Conservation (phyloP, 2,888 invertebrate species). For the Ochropleura leucogaster region DNA sequence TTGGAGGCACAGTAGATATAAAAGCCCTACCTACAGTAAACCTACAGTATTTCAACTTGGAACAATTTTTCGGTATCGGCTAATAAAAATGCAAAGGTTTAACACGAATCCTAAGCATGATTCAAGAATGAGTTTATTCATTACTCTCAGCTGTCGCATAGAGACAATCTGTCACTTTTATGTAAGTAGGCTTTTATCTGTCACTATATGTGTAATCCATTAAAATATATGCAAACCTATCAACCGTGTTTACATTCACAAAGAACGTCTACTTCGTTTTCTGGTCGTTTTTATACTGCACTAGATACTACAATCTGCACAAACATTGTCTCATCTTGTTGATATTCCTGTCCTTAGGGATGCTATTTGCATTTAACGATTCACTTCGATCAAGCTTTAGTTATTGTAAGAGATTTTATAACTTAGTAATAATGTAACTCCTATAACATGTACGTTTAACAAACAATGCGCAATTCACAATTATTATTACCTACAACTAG, state of each 20-base stretch:
- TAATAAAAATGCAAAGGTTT: neutral
- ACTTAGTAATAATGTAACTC: too few relatives aligned
- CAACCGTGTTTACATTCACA: neutral
- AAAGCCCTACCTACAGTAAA: neutral
- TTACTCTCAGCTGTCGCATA: neutral
- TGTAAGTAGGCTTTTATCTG: too few relatives aligned
- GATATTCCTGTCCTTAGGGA: conserved; percentile 27
- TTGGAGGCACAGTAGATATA: neutral
- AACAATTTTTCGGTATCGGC: neutral
- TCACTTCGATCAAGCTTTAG: neutral
- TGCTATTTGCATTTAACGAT: conserved; percentile 19
- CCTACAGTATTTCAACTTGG: neutral
- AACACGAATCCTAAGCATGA: neutral
- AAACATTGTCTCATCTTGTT: conserved; percentile 37
- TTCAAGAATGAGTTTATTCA: neutral
- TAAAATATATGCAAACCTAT: neutral
- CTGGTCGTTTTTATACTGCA: neutral
- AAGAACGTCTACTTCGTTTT: neutral
- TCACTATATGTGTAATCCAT: neutral
- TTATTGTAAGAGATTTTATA: too few relatives aligned
- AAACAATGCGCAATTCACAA: too few relatives aligned
- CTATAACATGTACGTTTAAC: too few relatives aligned
- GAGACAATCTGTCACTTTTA: neutral
- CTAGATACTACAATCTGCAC: conserved; percentile 42
- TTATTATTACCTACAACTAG: too few relatives aligned